Conservation (phyloP, 2,888 invertebrate genomes). For the Artemia sinica region DNA sequence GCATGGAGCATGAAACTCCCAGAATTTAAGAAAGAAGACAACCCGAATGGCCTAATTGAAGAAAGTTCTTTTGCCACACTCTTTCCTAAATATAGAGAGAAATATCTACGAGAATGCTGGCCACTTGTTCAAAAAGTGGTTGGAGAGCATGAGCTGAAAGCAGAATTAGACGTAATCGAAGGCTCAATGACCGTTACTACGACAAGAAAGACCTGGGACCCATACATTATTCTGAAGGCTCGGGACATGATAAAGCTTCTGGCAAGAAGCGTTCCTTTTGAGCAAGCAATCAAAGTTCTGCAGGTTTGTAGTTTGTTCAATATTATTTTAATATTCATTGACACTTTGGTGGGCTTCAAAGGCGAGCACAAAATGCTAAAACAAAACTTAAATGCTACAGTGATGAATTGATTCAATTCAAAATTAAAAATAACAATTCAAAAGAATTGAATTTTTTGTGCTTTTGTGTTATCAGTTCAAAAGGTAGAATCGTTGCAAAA, state of each 20-base stretch:
- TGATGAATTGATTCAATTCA: too few species aligned
- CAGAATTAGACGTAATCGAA: constrained; percentile 79
- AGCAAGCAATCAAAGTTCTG: constrained; percentile 71
- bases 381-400: too few species aligned
- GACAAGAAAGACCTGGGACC: constrained; percentile 95
- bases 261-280: constrained; percentile 86
- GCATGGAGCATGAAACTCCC: constrained; percentile 75
- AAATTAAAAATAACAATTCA: too few species aligned
- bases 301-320: constrained; percentile 19
- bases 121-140: constrained; percentile 74
- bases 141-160: constrained; percentile 56
- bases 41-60: constrained; percentile 66
- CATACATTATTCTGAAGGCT: constrained; percentile 86
- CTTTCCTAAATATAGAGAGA: constrained; percentile 92
- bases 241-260: constrained; percentile 86
- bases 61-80: constrained; percentile 92
- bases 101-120: constrained; percentile 87
- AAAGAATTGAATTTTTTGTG: too few species aligned
- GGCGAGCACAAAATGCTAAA: too few species aligned
- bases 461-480: too few species aligned
- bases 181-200: constrained; percentile 87
- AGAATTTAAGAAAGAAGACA: constrained; percentile 68
- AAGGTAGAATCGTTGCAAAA: too few species aligned
- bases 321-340: too few species aligned
- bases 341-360: too few species aligned